Percentiles rank a stretch among this genome's conserved stretches.
These are phyloP conservation scores for Drosophila nigromelanica DNA, from an alignment of 1,140 invertebrate genomes.

Conservation along the genomic window DNA sequence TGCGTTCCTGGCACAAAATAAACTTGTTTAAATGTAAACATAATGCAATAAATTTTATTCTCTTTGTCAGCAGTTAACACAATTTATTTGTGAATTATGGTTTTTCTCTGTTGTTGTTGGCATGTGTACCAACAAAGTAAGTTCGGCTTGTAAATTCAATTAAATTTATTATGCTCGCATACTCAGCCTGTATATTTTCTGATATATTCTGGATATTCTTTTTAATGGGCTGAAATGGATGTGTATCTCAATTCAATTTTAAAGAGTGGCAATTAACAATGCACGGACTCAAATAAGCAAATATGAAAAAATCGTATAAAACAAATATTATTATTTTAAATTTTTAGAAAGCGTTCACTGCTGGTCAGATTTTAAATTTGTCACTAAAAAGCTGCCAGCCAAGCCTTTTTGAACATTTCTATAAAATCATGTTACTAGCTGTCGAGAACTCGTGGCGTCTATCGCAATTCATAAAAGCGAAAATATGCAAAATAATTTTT, in stretches of 20 bases:
- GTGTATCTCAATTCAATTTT: constrained; percentile 70
- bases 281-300: constrained; percentile 25
- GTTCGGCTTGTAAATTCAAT: constrained; percentile 72
- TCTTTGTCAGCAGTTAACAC: constrained; percentile 53
- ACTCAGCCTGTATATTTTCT: constrained; percentile 22
- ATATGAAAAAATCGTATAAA: background rate
- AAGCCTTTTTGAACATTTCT: background rate
- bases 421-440: background rate
- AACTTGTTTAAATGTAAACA: constrained; percentile 74
- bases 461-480: constrained; percentile 16
- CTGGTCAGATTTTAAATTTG: background rate
- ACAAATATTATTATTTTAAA: no score
- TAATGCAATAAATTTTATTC: constrained; percentile 72
- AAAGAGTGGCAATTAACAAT: constrained; percentile 64
- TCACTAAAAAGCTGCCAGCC: background rate
- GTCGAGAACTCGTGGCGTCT: background rate
- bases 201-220: constrained; percentile 36
- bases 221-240: constrained; percentile 60
- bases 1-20: constrained; percentile 45
- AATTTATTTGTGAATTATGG: constrained; percentile 38
- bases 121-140: constrained; percentile 56
- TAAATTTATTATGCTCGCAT: constrained; percentile 69
- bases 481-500: constrained; percentile 37
- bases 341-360: no score
- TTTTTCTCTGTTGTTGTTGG: constrained; percentile 41